These are phyloP conservation scores for Prinia subflava DNA, from an alignment of 2,113 vertebrate genomes.

Conservation along the genomic window DNA sequence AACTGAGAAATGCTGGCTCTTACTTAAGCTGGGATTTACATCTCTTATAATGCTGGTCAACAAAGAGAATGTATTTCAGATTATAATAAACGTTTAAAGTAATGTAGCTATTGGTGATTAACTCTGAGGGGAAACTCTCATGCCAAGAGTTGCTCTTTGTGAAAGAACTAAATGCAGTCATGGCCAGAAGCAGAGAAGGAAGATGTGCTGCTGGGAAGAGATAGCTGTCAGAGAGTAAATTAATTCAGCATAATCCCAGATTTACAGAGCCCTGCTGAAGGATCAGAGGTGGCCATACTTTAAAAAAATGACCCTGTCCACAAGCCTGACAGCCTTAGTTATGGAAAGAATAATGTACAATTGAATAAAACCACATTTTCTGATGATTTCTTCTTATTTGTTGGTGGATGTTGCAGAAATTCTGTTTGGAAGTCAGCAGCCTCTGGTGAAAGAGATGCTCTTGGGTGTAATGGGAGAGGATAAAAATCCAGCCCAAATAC, in stretches of 20 bases:
- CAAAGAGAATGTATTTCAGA: neutral
- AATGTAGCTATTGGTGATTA: neutral
- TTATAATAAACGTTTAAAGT: neutral
- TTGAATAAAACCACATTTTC: neutral
- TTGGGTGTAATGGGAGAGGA: neutral
- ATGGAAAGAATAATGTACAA: neutral
- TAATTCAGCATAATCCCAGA: neutral
- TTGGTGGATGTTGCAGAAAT: neutral
- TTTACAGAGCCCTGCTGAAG: neutral
- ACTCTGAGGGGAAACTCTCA: neutral
- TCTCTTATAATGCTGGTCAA: neutral
- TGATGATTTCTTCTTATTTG: neutral
- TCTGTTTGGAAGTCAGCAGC: neutral
- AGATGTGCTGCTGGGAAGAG: neutral
- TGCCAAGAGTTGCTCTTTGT: neutral
- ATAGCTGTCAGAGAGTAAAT: neutral
- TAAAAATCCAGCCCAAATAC: neutral
- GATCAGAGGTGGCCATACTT: neutral
- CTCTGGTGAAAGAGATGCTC: neutral
- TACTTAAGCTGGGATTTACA: neutral
- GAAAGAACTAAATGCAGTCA: neutral
- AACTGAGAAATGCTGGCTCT: neutral
- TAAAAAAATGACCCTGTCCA: rapidly evolving
- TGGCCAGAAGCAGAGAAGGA: neutral
- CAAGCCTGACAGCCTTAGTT: neutral